Evolutionary conservation across 2,888 invertebrate species (phyloP).

Genomic region (Asteroscopus sphinx): DNA sequence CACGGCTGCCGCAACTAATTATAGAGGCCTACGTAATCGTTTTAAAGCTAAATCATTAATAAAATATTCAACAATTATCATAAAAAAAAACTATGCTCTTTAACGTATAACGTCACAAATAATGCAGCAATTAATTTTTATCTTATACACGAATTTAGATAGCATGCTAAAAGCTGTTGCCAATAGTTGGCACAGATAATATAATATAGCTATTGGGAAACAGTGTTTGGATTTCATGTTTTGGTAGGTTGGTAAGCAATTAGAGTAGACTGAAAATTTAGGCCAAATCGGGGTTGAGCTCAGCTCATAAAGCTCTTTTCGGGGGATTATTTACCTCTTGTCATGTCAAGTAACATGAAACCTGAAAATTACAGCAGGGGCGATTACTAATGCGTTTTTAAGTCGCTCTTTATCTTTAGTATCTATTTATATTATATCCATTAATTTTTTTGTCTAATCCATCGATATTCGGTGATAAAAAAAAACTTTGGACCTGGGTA

Average conservation of each 20-base stretch:
- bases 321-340: not conserved
- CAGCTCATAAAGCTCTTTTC: not conserved
- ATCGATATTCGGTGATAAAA: conserved; percentile 12
- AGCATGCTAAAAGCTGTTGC: not conserved
- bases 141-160: conserved; percentile 9
- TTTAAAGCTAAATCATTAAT: conserved; percentile 35
- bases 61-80: conserved; percentile 26
- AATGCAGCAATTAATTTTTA: conserved; percentile 12
- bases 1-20: conserved; percentile 57
- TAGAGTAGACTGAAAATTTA: not conserved
- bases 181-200: not conserved
- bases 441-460: conserved; percentile 6
- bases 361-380: conserved; percentile 19
- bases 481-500: conserved; percentile 2
- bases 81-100: no score
- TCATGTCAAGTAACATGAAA: conserved; percentile 34
- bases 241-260: not conserved
- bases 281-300: not conserved
- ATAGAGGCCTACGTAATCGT: conserved; percentile 49
- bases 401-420: conserved; percentile 22
- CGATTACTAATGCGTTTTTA: conserved; percentile 30
- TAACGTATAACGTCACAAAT: not conserved
- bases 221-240: not conserved
- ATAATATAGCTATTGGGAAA: no score
- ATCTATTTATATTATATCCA: conserved; percentile 10